These are phyloP conservation scores for Acleris sparsana DNA, from an alignment of 2,888 invertebrate species.

Conservation along the genomic window DNA sequence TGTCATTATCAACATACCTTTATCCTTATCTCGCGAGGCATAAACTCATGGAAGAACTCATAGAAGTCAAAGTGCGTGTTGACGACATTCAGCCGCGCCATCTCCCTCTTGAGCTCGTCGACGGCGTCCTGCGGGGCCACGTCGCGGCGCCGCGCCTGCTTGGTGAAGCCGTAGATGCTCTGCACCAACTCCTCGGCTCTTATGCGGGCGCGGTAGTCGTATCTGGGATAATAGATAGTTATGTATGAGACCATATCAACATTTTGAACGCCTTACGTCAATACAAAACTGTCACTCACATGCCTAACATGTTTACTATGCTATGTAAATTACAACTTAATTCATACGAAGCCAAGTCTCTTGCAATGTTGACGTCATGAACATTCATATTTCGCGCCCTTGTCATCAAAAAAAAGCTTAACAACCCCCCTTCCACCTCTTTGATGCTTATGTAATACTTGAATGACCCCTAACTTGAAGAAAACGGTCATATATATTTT, in stretches of 20 bases:
- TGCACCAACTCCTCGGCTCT: conserved; percentile 69
- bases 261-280: too few species aligned
- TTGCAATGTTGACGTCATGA: too few species aligned
- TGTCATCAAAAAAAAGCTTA: too few species aligned
- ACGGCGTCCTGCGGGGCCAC: conserved; percentile 52
- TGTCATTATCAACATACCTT: conserved; percentile 55
- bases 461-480: too few species aligned
- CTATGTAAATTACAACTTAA: too few species aligned
- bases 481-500: too few species aligned
- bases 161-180: conserved; percentile 59
- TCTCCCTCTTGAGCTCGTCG: conserved; percentile 59
- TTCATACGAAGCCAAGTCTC: too few species aligned
- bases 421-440: too few species aligned
- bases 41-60: conserved; percentile 66
- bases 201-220: conserved; percentile 70
- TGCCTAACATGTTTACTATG: too few species aligned
- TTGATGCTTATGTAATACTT: too few species aligned
- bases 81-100: conserved; percentile 65
- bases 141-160: conserved; percentile 48
- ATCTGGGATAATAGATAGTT: conserved; percentile 50
- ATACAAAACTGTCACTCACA: too few species aligned
- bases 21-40: conserved; percentile 70
- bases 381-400: too few species aligned
- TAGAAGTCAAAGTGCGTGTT: conserved; percentile 72
- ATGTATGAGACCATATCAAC: not conserved